These are phyloP conservation scores for Neodontobutis hainanensis DNA, from an alignment of 2,113 vertebrate species.

Conservation along the genomic window DNA sequence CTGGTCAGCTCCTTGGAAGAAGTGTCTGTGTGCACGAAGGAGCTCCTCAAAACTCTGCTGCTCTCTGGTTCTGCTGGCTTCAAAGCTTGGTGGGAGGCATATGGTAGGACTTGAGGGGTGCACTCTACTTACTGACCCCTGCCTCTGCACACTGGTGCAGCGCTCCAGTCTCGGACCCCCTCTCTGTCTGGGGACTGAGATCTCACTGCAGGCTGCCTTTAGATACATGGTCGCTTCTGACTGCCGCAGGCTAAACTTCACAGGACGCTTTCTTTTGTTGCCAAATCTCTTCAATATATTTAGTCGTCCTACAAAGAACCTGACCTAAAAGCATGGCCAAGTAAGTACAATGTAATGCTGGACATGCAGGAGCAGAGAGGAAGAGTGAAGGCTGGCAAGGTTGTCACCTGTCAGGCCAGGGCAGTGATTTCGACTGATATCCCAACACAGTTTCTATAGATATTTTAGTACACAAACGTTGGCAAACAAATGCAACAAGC, in stretches of 20 bases:
- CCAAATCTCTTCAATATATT: slow-evolving; percentile 57
- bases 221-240: slow-evolving; percentile 62
- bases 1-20: slow-evolving; percentile 31
- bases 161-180: slow-evolving; percentile 57
- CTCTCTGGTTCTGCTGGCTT: slow-evolving; percentile 37
- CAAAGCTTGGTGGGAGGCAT: slow-evolving; percentile 30
- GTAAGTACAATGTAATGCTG: slow-evolving; percentile 34
- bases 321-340: slow-evolving; percentile 34
- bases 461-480: slow-evolving; percentile 25
- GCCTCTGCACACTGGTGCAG: slow-evolving; percentile 52
- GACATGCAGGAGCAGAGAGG: slow-evolving; percentile 30
- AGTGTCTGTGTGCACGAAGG: slow-evolving; percentile 33
- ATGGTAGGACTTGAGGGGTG: slow-evolving; percentile 43
- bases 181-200: slow-evolving; percentile 59
- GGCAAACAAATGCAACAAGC: slow-evolving; percentile 16
- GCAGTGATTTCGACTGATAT: slow-evolving; percentile 33
- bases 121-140: slow-evolving; percentile 41
- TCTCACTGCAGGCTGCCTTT: slow-evolving; percentile 67
- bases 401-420: slow-evolving; percentile 19
- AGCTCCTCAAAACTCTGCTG: slow-evolving; percentile 40
- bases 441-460: slow-evolving; percentile 30
- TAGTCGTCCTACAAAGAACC: slow-evolving; percentile 32
- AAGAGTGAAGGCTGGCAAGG: slow-evolving; percentile 29
- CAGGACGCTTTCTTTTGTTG: slow-evolving; percentile 39
- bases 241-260: slow-evolving; percentile 8